phyloP scores from a whole-genome alignment of 2,888 invertebrate genomes.

The Himalopsyche anomala region DNA sequence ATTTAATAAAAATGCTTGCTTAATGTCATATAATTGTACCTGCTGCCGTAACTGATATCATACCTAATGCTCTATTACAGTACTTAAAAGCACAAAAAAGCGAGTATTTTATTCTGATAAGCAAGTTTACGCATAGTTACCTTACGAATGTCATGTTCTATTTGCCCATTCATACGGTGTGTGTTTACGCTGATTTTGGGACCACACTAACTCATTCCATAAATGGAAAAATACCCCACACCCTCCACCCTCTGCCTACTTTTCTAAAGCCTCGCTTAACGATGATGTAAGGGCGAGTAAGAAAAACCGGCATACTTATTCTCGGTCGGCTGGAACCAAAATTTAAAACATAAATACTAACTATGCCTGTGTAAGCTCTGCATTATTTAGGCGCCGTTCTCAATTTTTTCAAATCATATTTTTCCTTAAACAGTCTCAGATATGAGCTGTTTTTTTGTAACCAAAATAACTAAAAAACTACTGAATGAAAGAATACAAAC shows the following conservation, averaged over 20 bases:
- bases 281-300: conserved; percentile 16
- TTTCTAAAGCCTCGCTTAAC: conserved; percentile 28
- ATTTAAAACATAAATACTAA: conserved; percentile 19
- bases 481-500: not conserved
- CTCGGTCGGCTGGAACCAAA: not conserved
- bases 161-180: not conserved
- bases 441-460: not conserved
- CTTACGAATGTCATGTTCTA: conserved; percentile 16
- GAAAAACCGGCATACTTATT: conserved; percentile 20
- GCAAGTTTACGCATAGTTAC: conserved; percentile 26
- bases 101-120: conserved; percentile 8
- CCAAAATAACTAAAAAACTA: not conserved
- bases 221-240: conserved; percentile 5
- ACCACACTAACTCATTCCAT: conserved; percentile 16
- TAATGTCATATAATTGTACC: not conserved
- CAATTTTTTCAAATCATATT: conserved; percentile 7
- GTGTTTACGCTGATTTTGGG: conserved; percentile 13
- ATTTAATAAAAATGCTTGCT: not conserved
- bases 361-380: conserved; percentile 3
- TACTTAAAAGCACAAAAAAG: not conserved
- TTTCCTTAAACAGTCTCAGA: not conserved
- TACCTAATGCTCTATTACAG: not conserved
- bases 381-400: conserved; percentile 14
- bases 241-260: not conserved
- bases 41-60: not conserved